Evolutionary conservation across 2,797 vertebrate species (phyloP).

Genomic region (Cynodonichthys magdalenae): DNA sequence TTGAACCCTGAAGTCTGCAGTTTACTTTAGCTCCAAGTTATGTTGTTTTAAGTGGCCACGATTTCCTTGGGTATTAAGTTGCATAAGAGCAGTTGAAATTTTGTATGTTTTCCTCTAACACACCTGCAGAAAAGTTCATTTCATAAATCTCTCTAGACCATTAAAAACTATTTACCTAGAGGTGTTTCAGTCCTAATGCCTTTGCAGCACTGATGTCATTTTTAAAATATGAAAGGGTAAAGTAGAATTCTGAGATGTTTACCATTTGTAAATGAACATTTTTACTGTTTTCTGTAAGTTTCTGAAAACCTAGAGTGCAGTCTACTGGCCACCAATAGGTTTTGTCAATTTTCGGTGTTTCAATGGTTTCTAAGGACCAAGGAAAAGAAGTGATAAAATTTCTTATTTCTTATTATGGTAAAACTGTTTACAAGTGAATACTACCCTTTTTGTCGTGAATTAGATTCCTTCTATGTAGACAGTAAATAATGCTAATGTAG

Average conservation of each 20-base stretch:
- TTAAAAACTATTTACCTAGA: slow-evolving; percentile 4
- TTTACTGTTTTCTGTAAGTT: too few species aligned
- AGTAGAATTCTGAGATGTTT: background rate
- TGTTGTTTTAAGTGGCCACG: slow-evolving; percentile 19
- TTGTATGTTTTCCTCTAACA: background rate
- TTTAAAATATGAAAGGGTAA: background rate
- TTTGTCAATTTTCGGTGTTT: too few species aligned
- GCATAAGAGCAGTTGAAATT: slow-evolving; percentile 17
- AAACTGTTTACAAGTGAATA: too few species aligned
- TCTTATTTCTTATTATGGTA: too few species aligned
- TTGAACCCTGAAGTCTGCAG: slow-evolving; percentile 39
- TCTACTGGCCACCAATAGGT: too few species aligned
- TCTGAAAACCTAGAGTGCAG: too few species aligned
- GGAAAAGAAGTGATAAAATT: too few species aligned
- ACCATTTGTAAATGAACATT: background rate
- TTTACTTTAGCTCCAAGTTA: slow-evolving; percentile 32
- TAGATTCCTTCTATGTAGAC: background rate
- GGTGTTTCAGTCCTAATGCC: slow-evolving; percentile 12
- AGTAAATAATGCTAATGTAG: background rate
- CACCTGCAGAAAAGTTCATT: slow-evolving; percentile 5
- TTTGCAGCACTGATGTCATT: background rate
- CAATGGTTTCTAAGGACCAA: too few species aligned
- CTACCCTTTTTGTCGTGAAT: background rate
- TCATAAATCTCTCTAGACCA: background rate
- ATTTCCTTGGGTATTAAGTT: slow-evolving; percentile 47